phyloP scores from a whole-genome alignment of 2,797 vertebrate species.

The Aulostomus chinensis region DNA sequence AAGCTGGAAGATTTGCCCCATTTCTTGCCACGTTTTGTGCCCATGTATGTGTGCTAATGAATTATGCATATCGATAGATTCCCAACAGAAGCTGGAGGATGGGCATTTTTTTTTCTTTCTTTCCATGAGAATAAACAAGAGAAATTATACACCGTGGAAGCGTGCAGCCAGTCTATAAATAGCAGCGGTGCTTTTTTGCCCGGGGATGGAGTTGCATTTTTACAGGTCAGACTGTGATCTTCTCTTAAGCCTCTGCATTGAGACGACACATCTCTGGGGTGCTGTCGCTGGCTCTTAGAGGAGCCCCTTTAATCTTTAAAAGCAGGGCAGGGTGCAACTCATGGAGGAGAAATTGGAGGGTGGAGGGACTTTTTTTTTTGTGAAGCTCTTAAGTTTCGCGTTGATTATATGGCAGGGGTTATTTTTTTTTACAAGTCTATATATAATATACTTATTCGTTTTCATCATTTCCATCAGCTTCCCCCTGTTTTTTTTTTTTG shows the following conservation, averaged over 20 bases:
- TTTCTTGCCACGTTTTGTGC: slow-evolving; percentile 38
- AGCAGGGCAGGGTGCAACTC: slow-evolving; percentile 12
- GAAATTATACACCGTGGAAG: slow-evolving; percentile 71
- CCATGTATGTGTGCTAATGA: slow-evolving; percentile 56
- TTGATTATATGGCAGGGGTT: too few species aligned
- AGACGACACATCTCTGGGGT: slow-evolving; percentile 39
- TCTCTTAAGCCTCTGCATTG: slow-evolving; percentile 50
- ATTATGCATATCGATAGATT: slow-evolving; percentile 75
- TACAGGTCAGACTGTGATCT: slow-evolving; percentile 73
- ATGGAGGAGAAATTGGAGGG: not conserved
- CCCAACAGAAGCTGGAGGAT: slow-evolving; percentile 63
- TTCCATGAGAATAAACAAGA: slow-evolving; percentile 77
- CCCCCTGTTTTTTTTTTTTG: too few species aligned
- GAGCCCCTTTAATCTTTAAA: slow-evolving; percentile 38
- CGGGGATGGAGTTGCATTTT: slow-evolving; percentile 70
- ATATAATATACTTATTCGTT: too few species aligned
- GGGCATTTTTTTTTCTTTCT: slow-evolving; percentile 42
- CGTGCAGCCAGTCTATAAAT: slow-evolving; percentile 73
- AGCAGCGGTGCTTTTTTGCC: slow-evolving; percentile 68
- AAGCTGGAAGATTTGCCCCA: slow-evolving; percentile 44
- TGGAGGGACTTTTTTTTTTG: not conserved
- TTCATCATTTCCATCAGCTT: too few species aligned
- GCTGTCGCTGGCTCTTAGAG: slow-evolving; percentile 10
- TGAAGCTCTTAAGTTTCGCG: not conserved
- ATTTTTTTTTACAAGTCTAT: too few species aligned